A percentile compares a stretch with the other conserved stretches of the same genome.
phyloP scores from a whole-genome alignment of 2,113 vertebrate genomes.

The Eira barbara region DNA sequence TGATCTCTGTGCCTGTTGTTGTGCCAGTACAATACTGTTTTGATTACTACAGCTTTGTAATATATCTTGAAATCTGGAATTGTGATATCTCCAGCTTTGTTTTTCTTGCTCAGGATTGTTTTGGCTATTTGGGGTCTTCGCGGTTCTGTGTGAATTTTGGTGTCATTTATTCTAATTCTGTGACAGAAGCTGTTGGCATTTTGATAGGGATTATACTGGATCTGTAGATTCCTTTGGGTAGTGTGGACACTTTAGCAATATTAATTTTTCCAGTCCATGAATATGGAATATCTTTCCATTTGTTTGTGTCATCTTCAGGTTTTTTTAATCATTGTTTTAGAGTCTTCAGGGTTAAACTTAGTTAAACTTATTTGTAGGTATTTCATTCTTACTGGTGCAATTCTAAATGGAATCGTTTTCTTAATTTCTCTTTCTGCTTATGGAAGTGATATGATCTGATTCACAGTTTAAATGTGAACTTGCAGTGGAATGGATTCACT shows the following conservation, averaged over 20 bases:
- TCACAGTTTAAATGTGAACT: constrained; percentile 27
- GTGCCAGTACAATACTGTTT: background rate
- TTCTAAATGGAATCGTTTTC: background rate
- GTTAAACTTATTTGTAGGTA: background rate
- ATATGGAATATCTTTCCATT: background rate
- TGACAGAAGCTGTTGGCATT: background rate
- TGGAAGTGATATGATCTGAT: background rate
- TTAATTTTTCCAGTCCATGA: background rate
- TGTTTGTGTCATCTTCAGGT: background rate
- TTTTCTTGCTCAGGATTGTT: background rate
- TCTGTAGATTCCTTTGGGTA: background rate
- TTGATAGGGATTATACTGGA: background rate
- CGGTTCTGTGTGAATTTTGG: background rate
- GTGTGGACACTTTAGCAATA: background rate
- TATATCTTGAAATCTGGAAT: background rate
- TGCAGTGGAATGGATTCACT: background rate
- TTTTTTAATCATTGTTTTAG: background rate
- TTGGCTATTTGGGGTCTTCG: background rate
- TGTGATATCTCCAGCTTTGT: background rate
- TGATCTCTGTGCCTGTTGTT: background rate
- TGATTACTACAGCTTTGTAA: background rate
- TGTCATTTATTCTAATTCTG: background rate
- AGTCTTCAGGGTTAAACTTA: background rate
- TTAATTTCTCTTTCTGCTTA: background rate
- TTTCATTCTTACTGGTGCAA: background rate